Evolutionary conservation across 2,888 invertebrate genomes (phyloP), one percentile per base, ranked within the genome.

Genomic region (Cataglyphis albicans): DNA sequence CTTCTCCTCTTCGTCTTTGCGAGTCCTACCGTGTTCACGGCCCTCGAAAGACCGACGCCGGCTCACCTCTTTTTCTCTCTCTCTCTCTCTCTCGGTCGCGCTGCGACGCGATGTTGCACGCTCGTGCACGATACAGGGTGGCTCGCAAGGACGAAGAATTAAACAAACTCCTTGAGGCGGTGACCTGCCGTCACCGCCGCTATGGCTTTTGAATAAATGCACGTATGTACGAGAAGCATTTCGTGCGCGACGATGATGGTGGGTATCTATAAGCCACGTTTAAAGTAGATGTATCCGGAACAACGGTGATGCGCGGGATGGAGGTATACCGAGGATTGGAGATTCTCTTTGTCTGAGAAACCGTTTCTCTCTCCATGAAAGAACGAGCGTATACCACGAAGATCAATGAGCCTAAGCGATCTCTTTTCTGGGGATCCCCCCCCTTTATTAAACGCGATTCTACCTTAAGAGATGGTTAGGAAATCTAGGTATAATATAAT

Each of bases 161-260:
- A 90, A 90, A 85, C 85, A 84, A 91, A 89, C 90, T 91, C 84
- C 87, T 90, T 89, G 85, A 90, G 88, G 91, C 91, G 85, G 90
- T 87, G 89, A 88, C 88, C 88, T 86, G 89, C 87, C 84, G 85
- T 76, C 61, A 41, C 63, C 73, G n/a, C 21, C 25, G 57, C 48
- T 38, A 78, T 65, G 5, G 32, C 48, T 78, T 61, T 72, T 63
- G 61, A 59, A 59, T 55, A 75, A 57, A 75, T 52, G 29, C 32
- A 55, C 61, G 63, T 61, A 35, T 41, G 55, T 35, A 61, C 41
- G 21, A n/a, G 64, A n/a, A 48, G 74, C 55, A 25, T 25, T 70
- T 35, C 57, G n/a, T 57, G n/a, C 15, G 73, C 18, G 63, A 32
- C 48, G 65, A 38, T 59, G n/a, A 67, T 25, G 57, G 38, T 21